Base-by-base conservation (phyloP, 2,888 invertebrate species). In the Mesochorus sp. region DNA sequence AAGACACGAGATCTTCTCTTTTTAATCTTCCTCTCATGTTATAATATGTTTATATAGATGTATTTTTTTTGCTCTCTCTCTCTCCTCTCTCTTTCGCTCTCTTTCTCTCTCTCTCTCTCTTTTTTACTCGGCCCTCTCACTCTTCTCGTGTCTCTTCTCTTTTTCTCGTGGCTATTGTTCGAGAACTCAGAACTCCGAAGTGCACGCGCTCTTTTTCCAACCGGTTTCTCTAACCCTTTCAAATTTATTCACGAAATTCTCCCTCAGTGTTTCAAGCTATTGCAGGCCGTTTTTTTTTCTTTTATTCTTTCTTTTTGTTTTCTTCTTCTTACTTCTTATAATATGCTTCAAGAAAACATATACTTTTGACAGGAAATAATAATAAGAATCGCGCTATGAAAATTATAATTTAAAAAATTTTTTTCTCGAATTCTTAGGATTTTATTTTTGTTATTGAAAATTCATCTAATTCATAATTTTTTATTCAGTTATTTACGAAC, bases 21-120 rank as follows among this genome's bases (percentile, higher is more conserved):
- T 67, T 75, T 70, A 66, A 71, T 76, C 79, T 59, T 61, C 62
- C 44, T 61, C 74, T 24, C 53, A 28, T 57, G n/a, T 61, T 44
- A 62, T 31, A 19, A 55, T 51, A 55, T 53, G 21, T 67, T 34
- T 49, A 12, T 37, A n/a, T 57, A 19, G 26, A 28, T 6, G n/a
- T 44, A 17, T 47, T 2, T 26, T 3, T 10, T 5, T 31, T 8
- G 19, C 21, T 51, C 31, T 71, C 55, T 61, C 51, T 64, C 51
- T 64, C 24, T 26, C 21, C 17, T 26, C 17, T 8, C 19, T 28
- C 57, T 70, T 26, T 44, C 64, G 31, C 37, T 73, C 49, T 66
- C 68, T 17, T 57, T 71, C 64, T 59, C 78, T 51, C 61, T 62
- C 55, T 61, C 51, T 64, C 51, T 64, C 24, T 26, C 21, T 10